A percentile compares a stretch with the other conserved stretches of the same genome.
Conservation (phyloP, 2,888 invertebrate species). For the Esperia sulphurella region DNA sequence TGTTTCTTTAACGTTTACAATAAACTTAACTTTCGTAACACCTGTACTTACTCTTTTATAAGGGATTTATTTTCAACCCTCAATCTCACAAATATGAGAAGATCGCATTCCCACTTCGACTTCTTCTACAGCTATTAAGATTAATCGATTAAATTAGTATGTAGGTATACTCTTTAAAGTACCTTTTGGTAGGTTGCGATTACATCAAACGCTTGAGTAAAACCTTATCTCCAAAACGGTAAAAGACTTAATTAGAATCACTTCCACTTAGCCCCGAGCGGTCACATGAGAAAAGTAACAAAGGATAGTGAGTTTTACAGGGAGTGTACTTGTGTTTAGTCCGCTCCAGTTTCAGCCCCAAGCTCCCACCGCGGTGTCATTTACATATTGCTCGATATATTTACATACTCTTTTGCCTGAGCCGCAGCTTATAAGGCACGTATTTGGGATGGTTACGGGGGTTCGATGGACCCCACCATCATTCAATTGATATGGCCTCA, state of each 20-base stretch:
- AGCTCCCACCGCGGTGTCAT: slow-evolving; percentile 31
- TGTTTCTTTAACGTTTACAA: no score
- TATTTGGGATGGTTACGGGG: not conserved
- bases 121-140: no score
- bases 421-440: slow-evolving; percentile 3
- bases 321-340: slow-evolving; percentile 10
- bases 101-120: no score
- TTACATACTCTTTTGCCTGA: slow-evolving; percentile 48
- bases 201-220: no score
- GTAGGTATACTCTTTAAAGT: no score
- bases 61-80: not conserved
- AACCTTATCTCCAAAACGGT: not conserved
- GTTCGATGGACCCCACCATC: not conserved
- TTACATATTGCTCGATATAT: slow-evolving; percentile 53
- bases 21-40: no score
- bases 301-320: slow-evolving; percentile 15
- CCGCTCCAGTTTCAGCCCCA: slow-evolving; percentile 14
- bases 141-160: no score
- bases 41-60: not conserved
- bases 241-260: slow-evolving; percentile 4
- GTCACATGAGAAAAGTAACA: slow-evolving; percentile 14
- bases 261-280: slow-evolving; percentile 3
- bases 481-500: no score
- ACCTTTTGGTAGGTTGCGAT: no score
- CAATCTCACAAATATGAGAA: not conserved